Evolutionary conservation across 2,113 vertebrate genomes (phyloP).

Genomic region (Rhabdornis inornatus): DNA sequence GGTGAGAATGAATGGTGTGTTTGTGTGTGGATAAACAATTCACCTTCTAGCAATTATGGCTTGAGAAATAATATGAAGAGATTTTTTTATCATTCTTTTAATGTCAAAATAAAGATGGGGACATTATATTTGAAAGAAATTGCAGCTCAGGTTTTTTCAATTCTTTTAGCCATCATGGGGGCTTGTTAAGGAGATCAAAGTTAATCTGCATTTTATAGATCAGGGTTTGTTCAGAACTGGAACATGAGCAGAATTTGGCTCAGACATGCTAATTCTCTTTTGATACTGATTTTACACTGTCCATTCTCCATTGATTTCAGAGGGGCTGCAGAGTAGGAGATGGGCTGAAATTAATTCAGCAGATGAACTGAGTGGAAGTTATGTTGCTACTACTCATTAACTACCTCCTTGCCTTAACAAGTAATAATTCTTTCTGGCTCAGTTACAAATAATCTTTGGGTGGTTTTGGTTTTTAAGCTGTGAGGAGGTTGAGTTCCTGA

Average conservation of each 20-base stretch:
- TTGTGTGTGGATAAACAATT: background rate
- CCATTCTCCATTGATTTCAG: background rate
- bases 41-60: background rate
- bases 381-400: background rate
- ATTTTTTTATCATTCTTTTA: background rate
- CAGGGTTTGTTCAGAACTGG: background rate
- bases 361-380: background rate
- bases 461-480: background rate
- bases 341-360: background rate
- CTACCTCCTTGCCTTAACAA: background rate
- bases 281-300: background rate
- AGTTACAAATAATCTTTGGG: background rate
- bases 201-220: slow-evolving; percentile 23
- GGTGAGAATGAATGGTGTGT: background rate
- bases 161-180: background rate
- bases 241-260: background rate
- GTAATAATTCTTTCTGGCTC: background rate
- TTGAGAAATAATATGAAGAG: background rate
- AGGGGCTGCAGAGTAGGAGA: background rate
- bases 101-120: background rate
- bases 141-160: background rate
- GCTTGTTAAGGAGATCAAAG: background rate
- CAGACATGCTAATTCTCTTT: background rate
- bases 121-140: background rate
- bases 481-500: background rate